Evolutionary conservation across 1,140 invertebrate genomes (phyloP).

Genomic region (Hylaeus volcanicus): DNA sequence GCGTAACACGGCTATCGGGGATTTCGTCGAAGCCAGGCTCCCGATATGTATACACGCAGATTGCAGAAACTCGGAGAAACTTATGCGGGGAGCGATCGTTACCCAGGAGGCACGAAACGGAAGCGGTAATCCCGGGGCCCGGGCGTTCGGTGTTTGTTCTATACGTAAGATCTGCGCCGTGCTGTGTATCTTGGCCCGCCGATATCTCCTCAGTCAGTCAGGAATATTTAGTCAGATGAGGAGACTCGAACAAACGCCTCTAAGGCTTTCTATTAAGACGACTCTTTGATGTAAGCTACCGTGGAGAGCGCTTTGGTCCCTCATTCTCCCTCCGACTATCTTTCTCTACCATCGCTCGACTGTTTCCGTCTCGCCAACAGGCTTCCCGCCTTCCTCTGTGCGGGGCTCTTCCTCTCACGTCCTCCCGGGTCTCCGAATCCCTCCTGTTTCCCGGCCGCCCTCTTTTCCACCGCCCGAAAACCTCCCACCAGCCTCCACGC

Average conservation of each 20-base stretch:
- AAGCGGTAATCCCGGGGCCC: constrained; percentile 65
- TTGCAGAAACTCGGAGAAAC: constrained; percentile 68
- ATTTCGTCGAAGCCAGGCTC: constrained; percentile 59
- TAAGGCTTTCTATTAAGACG: constrained; percentile 81
- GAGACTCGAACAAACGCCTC: constrained; percentile 81
- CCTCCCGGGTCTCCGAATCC: constrained; percentile 19
- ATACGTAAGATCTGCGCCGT: constrained; percentile 74
- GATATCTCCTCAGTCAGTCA: constrained; percentile 76
- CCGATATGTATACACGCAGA: constrained; percentile 67
- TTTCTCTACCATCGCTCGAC: not conserved
- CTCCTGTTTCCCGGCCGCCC: constrained; percentile 22
- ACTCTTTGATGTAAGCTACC: constrained; percentile 80
- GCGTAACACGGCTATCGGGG: constrained; percentile 54
- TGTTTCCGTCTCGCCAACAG: not conserved
- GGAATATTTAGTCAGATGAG: constrained; percentile 81
- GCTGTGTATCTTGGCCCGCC: constrained; percentile 78
- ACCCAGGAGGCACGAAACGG: constrained; percentile 60
- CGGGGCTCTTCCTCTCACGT: constrained; percentile 4
- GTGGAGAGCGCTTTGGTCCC: constrained; percentile 74
- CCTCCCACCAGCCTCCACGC: constrained; percentile 24
- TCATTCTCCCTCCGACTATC: constrained; percentile 38
- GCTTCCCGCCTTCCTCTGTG: constrained; percentile 4
- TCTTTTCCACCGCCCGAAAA: constrained; percentile 22
- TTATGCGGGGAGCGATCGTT: constrained; percentile 65
- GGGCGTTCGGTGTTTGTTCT: constrained; percentile 71